phyloP scores from a whole-genome alignment of 1,140 invertebrate species.

The Halesus radiatus region DNA sequence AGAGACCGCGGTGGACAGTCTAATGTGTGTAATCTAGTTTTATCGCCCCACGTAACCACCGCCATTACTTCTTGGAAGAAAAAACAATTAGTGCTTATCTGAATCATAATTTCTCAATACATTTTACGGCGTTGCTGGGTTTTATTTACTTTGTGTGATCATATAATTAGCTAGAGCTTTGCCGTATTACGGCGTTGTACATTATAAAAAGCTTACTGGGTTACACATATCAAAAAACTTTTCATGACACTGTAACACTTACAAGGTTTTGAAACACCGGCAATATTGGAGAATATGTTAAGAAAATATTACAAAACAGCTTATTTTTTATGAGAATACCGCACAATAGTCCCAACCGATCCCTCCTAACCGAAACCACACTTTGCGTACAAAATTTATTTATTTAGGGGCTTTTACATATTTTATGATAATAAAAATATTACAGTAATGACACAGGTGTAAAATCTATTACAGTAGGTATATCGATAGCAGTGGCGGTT shows the following conservation, averaged over 20 bases:
- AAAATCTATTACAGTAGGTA: no score
- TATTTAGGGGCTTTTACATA: no score
- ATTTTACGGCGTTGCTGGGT: background rate
- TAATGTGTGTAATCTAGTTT: slow-evolving; percentile 47
- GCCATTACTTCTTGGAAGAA: slow-evolving; percentile 26
- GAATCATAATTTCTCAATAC: slow-evolving; percentile 38
- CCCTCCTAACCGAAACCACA: no score
- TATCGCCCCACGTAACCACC: slow-evolving; percentile 28
- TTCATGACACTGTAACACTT: background rate
- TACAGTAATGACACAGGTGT: no score
- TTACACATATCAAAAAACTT: background rate
- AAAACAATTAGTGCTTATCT: slow-evolving; percentile 42
- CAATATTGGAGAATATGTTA: no score
- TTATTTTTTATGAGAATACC: no score
- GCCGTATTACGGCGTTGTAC: background rate
- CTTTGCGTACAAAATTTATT: no score
- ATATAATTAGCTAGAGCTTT: background rate
- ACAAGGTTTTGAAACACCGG: no score
- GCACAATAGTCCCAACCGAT: no score
- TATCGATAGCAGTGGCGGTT: no score
- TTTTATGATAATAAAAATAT: no score
- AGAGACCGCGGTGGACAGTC: slow-evolving; percentile 49
- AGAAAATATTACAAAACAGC: no score
- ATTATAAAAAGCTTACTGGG: background rate
- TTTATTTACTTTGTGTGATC: background rate